A percentile compares a stretch with the other conserved stretches of the same genome.
phyloP scores from a whole-genome alignment of 1,140 invertebrate genomes.

The Lutraria rhynchaena region DNA sequence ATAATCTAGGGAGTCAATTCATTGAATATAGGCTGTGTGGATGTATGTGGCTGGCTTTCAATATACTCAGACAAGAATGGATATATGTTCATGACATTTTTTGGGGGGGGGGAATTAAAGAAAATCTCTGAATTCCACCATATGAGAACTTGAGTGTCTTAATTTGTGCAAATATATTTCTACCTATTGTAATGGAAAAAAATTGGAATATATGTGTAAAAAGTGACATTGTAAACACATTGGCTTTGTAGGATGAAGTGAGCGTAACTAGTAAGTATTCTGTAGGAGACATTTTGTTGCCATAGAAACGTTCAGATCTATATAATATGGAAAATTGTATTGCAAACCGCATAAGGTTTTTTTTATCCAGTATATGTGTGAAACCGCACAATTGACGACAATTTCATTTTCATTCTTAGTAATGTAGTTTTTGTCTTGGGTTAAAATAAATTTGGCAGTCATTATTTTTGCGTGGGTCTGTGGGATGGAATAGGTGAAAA shows the following conservation, averaged over 20 bases:
- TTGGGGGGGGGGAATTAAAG: background rate
- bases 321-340: constrained; percentile 45
- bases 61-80: too few species aligned
- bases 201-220: background rate
- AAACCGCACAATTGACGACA: background rate
- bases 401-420: background rate
- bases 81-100: background rate
- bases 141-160: background rate
- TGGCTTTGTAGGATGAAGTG: background rate
- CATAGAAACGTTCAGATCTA: constrained; percentile 39
- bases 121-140: constrained; percentile 4
- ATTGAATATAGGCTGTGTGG: too few species aligned
- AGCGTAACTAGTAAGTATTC: constrained; percentile 38
- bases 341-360: constrained; percentile 28
- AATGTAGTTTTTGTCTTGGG: background rate
- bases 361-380: constrained; percentile 17
- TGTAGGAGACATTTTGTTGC: constrained; percentile 21
- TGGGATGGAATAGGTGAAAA: too few species aligned
- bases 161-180: constrained; percentile 7
- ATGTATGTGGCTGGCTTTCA: too few species aligned
- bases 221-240: background rate
- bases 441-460: too few species aligned
- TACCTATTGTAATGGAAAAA: background rate
- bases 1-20: too few species aligned
- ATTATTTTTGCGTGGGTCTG: too few species aligned